Conservation (phyloP, 30 jellyfish, hydroid and myxozoan genomes). For the Hydractinia echinata region DNA sequence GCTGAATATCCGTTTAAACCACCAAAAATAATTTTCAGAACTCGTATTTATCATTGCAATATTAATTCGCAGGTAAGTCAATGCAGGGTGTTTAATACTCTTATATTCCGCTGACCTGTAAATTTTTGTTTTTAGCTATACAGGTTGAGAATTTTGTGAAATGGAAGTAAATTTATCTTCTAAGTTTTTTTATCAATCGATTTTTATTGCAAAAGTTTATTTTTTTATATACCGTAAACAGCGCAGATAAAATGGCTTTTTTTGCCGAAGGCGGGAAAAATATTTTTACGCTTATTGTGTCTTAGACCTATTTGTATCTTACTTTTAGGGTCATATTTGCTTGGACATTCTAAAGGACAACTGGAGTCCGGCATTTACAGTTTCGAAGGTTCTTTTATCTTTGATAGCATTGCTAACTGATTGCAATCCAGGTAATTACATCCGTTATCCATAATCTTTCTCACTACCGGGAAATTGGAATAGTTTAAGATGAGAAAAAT, state of each 20-base stretch:
- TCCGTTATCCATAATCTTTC: too few species aligned
- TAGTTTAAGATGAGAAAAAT: too few species aligned
- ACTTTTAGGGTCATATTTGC: constrained; percentile 74
- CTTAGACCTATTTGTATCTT: background rate
- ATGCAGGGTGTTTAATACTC: too few species aligned
- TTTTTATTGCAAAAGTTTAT: background rate
- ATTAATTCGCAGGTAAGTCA: constrained; percentile 80
- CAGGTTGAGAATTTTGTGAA: too few species aligned
- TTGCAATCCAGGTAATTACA: constrained; percentile 79
- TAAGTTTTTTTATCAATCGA: background rate
- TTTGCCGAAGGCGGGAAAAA: background rate
- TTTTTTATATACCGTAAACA: too few species aligned
- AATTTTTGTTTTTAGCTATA: too few species aligned
- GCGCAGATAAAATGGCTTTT: too few species aligned
- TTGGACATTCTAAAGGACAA: constrained; percentile 82
- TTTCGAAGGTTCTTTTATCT: constrained; percentile 81
- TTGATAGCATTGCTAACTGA: constrained; percentile 85
- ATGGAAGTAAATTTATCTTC: background rate
- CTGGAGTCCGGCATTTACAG: constrained; percentile 97
- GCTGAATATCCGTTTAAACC: constrained; percentile 95
- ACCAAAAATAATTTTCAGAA: constrained; percentile 90
- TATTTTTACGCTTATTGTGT: background rate
- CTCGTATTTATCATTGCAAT: constrained; percentile 91
- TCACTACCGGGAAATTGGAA: too few species aligned
- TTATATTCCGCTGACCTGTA: too few species aligned